phyloP scores from a whole-genome alignment of 2,797 vertebrate genomes.

The Spinibarbus caldwelli region DNA sequence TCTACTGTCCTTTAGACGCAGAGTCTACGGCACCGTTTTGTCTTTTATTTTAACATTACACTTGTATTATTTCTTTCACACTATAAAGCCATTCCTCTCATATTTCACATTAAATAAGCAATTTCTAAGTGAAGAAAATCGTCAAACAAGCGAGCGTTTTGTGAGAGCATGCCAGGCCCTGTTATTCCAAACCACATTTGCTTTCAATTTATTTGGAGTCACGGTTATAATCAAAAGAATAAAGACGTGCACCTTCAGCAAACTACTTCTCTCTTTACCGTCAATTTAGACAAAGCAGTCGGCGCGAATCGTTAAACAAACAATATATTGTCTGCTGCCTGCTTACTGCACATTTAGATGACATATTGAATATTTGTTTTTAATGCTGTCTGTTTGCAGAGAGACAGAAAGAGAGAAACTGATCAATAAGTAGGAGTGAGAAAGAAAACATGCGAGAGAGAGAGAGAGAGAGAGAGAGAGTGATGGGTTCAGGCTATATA shows the following conservation, averaged over 20 bases:
- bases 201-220: constrained; percentile 53
- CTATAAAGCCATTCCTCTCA: constrained; percentile 41
- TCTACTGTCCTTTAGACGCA: background rate
- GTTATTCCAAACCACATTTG: constrained; percentile 53
- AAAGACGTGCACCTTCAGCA: constrained; percentile 34
- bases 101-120: constrained; percentile 48
- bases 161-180: constrained; percentile 18
- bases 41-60: constrained; percentile 11
- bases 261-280: constrained; percentile 36
- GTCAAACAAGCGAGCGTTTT: constrained; percentile 38
- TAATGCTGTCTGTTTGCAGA: constrained; percentile 47
- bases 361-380: constrained; percentile 61
- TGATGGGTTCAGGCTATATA: constrained; percentile 75
- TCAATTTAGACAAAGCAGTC: constrained; percentile 47
- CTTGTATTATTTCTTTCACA: constrained; percentile 21
- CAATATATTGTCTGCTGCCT: constrained; percentile 34
- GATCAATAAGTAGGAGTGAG: background rate
- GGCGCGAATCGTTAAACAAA: constrained; percentile 51
- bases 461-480: constrained; percentile 4
- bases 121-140: constrained; percentile 40
- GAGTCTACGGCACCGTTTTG: background rate
- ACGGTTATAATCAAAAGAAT: constrained; percentile 48
- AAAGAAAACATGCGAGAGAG: background rate
- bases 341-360: constrained; percentile 53
- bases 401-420: background rate